Percentiles rank a stretch among this genome's conserved stretches.
phyloP scores from a whole-genome alignment of 92 coral and sea anemone species.

The Heteractis magnifica region DNA sequence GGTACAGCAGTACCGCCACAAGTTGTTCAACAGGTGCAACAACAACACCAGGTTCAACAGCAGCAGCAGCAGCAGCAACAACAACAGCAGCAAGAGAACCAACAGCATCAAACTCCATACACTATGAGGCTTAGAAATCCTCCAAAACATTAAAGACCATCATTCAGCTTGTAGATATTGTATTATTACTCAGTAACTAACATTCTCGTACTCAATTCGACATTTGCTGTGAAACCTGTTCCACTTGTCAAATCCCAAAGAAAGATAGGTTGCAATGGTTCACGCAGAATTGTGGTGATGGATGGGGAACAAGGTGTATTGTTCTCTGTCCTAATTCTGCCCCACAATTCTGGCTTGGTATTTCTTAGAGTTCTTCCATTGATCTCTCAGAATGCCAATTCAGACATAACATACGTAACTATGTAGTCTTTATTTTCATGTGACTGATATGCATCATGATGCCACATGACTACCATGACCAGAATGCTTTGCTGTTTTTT shows the following conservation, averaged over 20 bases:
- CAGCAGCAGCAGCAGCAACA: constrained; percentile 61
- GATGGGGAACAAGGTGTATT: neutral
- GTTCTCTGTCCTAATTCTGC: neutral
- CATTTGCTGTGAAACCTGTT: neutral
- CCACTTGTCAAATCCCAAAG: neutral
- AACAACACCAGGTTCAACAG: constrained; percentile 66
- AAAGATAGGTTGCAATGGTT: neutral
- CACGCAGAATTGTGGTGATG: neutral
- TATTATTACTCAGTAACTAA: neutral
- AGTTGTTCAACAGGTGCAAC: constrained; percentile 70
- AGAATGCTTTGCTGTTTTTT: too few relatives aligned
- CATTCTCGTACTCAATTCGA: neutral
- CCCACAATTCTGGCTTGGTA: neutral
- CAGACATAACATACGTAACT: neutral
- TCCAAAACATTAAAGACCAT: constrained; percentile 2
- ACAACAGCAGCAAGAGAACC: constrained; percentile 54
- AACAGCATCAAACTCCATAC: constrained; percentile 82
- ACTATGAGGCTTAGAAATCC: constrained; percentile 93
- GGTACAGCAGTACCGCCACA: constrained; percentile 42
- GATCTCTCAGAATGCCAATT: neutral
- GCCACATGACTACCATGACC: too few relatives aligned
- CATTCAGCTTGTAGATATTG: constrained; percentile 10
- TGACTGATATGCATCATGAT: too few relatives aligned
- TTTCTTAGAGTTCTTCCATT: neutral
- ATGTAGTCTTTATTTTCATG: neutral